Base-by-base conservation (phyloP, 92 coral and sea anemone genomes). In the Meandrina meandrites region DNA sequence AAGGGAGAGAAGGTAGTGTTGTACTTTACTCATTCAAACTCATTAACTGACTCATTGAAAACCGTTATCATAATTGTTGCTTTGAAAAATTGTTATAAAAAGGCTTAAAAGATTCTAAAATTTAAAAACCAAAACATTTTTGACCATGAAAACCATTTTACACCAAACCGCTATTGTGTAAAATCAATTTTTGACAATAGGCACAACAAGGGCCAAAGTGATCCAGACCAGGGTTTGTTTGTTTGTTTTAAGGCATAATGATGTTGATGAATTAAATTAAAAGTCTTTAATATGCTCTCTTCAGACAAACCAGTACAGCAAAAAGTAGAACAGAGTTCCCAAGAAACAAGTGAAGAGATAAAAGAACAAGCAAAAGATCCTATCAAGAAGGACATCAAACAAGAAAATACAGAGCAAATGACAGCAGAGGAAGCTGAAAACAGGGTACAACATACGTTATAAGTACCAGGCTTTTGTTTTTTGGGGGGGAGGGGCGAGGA, bases 401-500 rank as follows among this genome's bases (percentile, higher is more conserved):
- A 76, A 62, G 88, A 85, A 3, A 21, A 54, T 18, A 13, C 47
- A 8, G 83, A 78, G 64, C 60, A 76, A 48, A 42, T 7, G 5
- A 8, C 66, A 85, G 56, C 51, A 30, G 74, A 77, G 18, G 88
- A 85, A 24, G n/a, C 66, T 42, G 83, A 85, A 1, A 85, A 60
- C 0, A 85, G 83, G 82, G 83, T 85, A 48, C 51, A 19, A 18
- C 28, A 6, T 42, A n/a, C 30, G 21, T 75, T 18, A n/a, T 66
- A n/a, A 15, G 15, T 68, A 16, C 18, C 32, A 28, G n/a, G 35
- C 8, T 45, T n/a, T 28, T n/a, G 10, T 22, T 48, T 5, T 15
- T 11, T n/a, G n/a, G n/a, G n/a, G n/a, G n/a, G n/a, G n/a, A n/a
- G n/a, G n/a, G n/a, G n/a, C n/a, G n/a, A 1, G 27, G 80, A 17